Conservation (phyloP, 1,140 invertebrate genomes). For the Neotoxoptera formosana region DNA sequence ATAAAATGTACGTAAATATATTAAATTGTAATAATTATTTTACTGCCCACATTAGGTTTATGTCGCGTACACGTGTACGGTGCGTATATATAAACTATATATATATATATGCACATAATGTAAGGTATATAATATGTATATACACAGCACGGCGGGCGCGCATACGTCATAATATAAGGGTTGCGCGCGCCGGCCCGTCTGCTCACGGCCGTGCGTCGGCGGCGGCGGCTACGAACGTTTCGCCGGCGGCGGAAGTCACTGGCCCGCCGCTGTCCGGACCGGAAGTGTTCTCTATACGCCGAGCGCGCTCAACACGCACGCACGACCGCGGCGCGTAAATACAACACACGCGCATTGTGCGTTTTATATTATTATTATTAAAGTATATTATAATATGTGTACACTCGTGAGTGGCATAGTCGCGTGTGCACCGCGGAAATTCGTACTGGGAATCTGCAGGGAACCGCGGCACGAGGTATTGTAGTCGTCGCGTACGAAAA, state of each 20-base stretch:
- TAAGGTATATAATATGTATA: not conserved
- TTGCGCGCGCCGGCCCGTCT: conserved; percentile 53
- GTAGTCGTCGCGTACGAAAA: not conserved
- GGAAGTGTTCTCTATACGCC: conserved; percentile 30
- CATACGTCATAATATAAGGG: conserved; percentile 36
- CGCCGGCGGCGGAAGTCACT: conserved; percentile 53
- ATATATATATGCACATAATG: not conserved
- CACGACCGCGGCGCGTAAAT: not conserved
- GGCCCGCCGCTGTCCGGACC: conserved; percentile 55
- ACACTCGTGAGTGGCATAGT: not conserved
- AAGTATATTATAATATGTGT: too few relatives aligned
- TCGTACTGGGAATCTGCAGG: not conserved
- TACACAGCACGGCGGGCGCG: not conserved
- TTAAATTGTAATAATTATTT: not conserved
- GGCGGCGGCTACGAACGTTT: conserved; percentile 24
- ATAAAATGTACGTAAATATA: too few relatives aligned
- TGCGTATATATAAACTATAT: not conserved
- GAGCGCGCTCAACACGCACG: not conserved
- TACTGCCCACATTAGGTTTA: not conserved
- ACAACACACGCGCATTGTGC: not conserved
- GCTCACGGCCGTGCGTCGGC: conserved; percentile 1
- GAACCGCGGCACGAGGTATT: not conserved
- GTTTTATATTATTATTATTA: too few relatives aligned
- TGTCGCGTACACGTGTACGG: not conserved
- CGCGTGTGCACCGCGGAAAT: not conserved